A percentile compares a stretch with the other conserved stretches of the same genome.
phyloP scores from a whole-genome alignment of 2,888 invertebrate genomes.

The Lithophane socia region DNA sequence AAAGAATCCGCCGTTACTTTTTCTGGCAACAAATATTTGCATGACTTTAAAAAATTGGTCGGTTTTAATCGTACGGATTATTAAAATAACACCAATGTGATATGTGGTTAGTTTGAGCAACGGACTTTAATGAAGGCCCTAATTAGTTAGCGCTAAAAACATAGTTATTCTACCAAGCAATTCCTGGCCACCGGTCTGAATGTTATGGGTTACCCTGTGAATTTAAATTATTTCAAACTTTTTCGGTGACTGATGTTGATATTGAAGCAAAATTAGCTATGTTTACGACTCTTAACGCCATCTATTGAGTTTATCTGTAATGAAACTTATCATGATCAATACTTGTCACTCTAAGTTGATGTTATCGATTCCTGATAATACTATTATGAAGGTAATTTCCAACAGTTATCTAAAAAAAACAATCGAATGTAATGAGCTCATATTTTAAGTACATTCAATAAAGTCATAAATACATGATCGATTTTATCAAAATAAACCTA shows the following conservation, averaged over 20 bases:
- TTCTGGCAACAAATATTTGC: not conserved
- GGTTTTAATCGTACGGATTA: too few relatives aligned
- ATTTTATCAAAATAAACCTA: conserved; percentile 10
- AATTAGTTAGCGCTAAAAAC: not conserved
- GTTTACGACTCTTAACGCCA: conserved; percentile 31
- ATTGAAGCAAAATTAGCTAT: not conserved
- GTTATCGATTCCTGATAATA: conserved; percentile 30
- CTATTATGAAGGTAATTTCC: not conserved
- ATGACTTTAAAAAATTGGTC: not conserved
- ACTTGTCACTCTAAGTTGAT: not conserved
- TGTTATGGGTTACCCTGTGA: not conserved
- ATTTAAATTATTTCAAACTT: not conserved
- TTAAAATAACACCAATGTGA: not conserved
- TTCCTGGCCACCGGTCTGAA: not conserved
- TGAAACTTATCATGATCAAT: conserved; percentile 1
- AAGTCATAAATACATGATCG: not conserved
- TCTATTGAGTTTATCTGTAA: conserved; percentile 19
- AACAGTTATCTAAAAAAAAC: conserved; percentile 18
- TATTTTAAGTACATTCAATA: conserved; percentile 16
- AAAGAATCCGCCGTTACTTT: not conserved
- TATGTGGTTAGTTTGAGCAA: not conserved
- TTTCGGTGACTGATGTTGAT: not conserved
- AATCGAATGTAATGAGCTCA: conserved; percentile 9
- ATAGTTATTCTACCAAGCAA: not conserved
- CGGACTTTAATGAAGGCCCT: not conserved